These are phyloP conservation scores for Candidula unifasciata DNA, from an alignment of 2,888 invertebrate species.

Conservation along the genomic window DNA sequence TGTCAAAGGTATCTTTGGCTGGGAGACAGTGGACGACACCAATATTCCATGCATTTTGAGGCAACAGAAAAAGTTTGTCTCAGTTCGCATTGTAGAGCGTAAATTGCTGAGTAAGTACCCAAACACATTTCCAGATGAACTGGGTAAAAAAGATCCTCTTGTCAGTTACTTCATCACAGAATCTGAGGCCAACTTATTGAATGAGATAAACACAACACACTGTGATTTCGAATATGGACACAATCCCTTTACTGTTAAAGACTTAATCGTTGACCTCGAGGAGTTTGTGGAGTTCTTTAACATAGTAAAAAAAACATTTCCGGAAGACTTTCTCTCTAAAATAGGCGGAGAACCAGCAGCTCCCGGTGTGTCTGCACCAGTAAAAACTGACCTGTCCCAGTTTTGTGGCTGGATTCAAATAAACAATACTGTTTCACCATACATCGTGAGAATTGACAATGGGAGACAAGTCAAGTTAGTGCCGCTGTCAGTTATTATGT, in stretches of 20 bases:
- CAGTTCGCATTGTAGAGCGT: conserved; percentile 95
- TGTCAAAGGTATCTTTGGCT: conserved; percentile 86
- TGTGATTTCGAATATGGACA: conserved; percentile 93
- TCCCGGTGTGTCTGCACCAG: conserved; percentile 27
- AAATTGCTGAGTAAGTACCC: conserved; percentile 82
- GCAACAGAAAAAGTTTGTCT: conserved; percentile 89
- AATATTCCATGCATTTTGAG: conserved; percentile 90
- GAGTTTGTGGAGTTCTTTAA: conserved; percentile 93
- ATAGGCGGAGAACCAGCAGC: conserved; percentile 49
- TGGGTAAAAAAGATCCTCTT: conserved; percentile 91
- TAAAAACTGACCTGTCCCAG: conserved; percentile 51
- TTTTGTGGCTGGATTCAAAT: conserved; percentile 74
- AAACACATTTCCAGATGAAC: conserved; percentile 84
- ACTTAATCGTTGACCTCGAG: conserved; percentile 90
- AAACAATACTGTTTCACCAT: conserved; percentile 94
- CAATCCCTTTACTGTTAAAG: conserved; percentile 90
- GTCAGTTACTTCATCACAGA: conserved; percentile 95
- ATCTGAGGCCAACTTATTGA: conserved; percentile 90
- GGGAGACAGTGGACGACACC: conserved; percentile 88
- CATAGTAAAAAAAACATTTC: conserved; percentile 82
- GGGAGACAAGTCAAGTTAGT: conserved; percentile 84
- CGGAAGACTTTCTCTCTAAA: conserved; percentile 62
- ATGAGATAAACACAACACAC: conserved; percentile 94
- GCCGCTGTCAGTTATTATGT: conserved; percentile 82
- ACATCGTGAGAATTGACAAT: conserved; percentile 85